phyloP scores from a whole-genome alignment of 2,888 invertebrate species.

The Eumacrocentrus americanus region DNA sequence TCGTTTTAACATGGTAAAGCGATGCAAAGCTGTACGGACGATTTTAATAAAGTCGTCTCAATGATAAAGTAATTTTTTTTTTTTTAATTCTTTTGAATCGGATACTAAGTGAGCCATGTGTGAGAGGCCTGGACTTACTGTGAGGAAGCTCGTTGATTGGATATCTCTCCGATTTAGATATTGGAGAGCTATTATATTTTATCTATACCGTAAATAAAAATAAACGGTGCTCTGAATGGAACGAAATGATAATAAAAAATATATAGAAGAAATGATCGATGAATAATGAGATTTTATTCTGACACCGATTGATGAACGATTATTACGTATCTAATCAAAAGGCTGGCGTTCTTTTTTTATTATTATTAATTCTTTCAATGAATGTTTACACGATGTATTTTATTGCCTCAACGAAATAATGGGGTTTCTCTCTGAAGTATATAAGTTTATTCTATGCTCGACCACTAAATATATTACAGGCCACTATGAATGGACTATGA shows the following conservation, averaged over 20 bases:
- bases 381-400: neutral
- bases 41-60: conserved; percentile 31
- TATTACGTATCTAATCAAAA: conserved; percentile 22
- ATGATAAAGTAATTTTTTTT: conserved; percentile 30
- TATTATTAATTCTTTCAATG: conserved; percentile 24
- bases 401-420: conserved; percentile 22
- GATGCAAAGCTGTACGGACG: conserved; percentile 51
- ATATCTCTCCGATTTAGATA: neutral
- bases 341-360: neutral
- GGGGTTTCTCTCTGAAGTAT: conserved; percentile 10
- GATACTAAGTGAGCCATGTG: conserved; percentile 22
- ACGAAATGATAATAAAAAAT: conserved; percentile 1
- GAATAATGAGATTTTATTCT: conserved; percentile 26
- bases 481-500: conserved; percentile 42
- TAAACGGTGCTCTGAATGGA: conserved; percentile 17
- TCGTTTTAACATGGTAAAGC: conserved; percentile 56
- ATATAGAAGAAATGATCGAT: conserved; percentile 21
- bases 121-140: conserved; percentile 32
- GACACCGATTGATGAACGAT: conserved; percentile 22
- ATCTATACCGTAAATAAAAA: conserved; percentile 20
- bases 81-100: conserved; percentile 26
- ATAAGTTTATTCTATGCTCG: conserved; percentile 21
- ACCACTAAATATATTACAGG: conserved; percentile 43
- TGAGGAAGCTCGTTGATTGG: conserved; percentile 30
- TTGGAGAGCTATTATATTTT: conserved; percentile 11